Base-by-base conservation (phyloP, 2,888 invertebrate genomes). In the Trichogramma evanescens region DNA sequence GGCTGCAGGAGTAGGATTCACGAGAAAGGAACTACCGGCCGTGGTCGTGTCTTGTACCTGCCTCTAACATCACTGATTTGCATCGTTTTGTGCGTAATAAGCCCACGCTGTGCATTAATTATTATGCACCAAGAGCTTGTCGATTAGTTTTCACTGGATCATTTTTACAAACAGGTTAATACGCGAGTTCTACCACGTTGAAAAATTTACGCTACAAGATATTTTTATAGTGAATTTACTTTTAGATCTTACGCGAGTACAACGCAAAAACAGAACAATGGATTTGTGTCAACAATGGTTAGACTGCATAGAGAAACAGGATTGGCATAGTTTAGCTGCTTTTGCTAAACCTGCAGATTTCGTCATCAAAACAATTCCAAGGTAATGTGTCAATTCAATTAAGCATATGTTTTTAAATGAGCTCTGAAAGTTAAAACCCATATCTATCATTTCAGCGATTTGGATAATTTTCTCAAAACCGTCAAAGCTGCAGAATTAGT, bases 401-500 rank as follows among this genome's bases (percentile, higher is more conserved):
- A 43, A 39, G 10, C n/a, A 41, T 53, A 52, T 51, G 54, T 44
- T 44, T 57, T 38, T n/a, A 42, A 7, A 10, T 55, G 26, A 26
- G 26, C 26, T 26, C 26, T 26, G 3, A 26, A 26, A 26, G 26
- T 26, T 26, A 26, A 26, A 26, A 26, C 26, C 26, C 26, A 3
- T 26, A 26, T 26, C 26, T 38, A 13, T 54, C 55, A 26, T 70
- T 69, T 46, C 63, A 74, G 74, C 58, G 64, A 65, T 9, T 54
- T 69, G 10, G 43, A 63, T 41, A 66, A 68, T 55, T 66, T 68
- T 59, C 63, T 50, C 49, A 60, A 69, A 6, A 54, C 74, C 49
- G 68, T 71, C 6, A 75, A 70, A 65, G 59, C 74, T 9, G 71
- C 74, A 13, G 67, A 70, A 40, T 61, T 69, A 3, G 62, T 76